Percentiles rank a stretch among this genome's conserved stretches.
These are phyloP conservation scores for Lepisosteus oculatus DNA, from an alignment of 2,113 vertebrate species.

Conservation along the genomic window DNA sequence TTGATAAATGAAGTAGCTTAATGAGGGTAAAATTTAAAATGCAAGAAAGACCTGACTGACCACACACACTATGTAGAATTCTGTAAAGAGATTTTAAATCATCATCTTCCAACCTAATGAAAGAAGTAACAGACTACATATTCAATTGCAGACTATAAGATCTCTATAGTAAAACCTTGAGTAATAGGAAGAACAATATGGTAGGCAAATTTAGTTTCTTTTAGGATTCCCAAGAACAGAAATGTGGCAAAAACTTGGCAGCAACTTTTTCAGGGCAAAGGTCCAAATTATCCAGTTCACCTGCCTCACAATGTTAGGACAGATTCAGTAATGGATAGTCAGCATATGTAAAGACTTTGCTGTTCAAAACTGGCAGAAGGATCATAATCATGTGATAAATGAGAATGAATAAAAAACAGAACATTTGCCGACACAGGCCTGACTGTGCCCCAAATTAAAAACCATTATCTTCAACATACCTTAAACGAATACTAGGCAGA, in stretches of 20 bases:
- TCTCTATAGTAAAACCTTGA: slow-evolving; percentile 37
- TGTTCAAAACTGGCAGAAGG: no score
- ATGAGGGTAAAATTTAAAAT: background rate
- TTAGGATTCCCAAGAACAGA: slow-evolving; percentile 28
- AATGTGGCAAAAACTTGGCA: slow-evolving; percentile 22
- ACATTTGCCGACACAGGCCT: no score
- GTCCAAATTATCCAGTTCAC: slow-evolving; percentile 3
- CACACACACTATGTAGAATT: slow-evolving; percentile 13
- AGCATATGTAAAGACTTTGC: no score
- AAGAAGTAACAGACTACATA: slow-evolving; percentile 40
- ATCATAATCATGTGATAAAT: no score
- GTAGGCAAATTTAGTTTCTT: slow-evolving; percentile 50
- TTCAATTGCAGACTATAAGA: slow-evolving; percentile 50
- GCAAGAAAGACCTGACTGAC: background rate
- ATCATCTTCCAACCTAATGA: slow-evolving; percentile 36
- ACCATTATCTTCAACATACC: no score
- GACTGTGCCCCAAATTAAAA: no score
- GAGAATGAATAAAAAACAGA: no score
- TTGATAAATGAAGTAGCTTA: no score
- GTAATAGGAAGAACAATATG: slow-evolving; percentile 41
- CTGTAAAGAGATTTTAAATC: slow-evolving; percentile 36
- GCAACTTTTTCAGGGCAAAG: slow-evolving; percentile 16
- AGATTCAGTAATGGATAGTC: no score
- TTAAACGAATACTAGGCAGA: no score
- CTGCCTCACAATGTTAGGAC: background rate